Evolutionary conservation across 2,113 vertebrate genomes (phyloP).

Genomic region (Rhodinocichla rosea): DNA sequence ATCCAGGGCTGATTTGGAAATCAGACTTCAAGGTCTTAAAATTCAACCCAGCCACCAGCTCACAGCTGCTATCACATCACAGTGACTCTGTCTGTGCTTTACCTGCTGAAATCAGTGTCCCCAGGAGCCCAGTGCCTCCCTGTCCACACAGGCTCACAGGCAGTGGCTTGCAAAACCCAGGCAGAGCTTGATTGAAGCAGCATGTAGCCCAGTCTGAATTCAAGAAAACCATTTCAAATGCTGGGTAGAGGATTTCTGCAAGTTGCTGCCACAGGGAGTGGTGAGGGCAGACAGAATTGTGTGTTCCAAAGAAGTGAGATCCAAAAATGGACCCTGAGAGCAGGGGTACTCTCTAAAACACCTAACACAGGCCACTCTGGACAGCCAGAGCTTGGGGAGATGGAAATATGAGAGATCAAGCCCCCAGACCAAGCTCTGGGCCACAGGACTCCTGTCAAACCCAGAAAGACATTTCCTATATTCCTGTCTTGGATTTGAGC

Average conservation of each 20-base stretch:
- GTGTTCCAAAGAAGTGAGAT: neutral
- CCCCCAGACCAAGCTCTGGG: neutral
- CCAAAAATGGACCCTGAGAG: neutral
- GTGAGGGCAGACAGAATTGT: neutral
- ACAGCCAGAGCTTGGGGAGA: neutral
- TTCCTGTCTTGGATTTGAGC: neutral
- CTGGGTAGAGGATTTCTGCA: neutral
- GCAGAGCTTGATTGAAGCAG: neutral
- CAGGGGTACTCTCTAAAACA: fast-evolving
- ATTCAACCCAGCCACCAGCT: neutral
- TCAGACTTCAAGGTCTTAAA: neutral
- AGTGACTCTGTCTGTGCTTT: neutral
- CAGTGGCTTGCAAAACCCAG: fast-evolving
- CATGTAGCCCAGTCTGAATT: fast-evolving
- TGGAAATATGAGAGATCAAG: neutral
- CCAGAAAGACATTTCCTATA: neutral
- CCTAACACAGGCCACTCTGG: neutral
- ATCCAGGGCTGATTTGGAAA: neutral
- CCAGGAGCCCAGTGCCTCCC: fast-evolving
- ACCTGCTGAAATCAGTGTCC: neutral
- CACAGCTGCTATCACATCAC: neutral
- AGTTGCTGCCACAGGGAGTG: fast-evolving
- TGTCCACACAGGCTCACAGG: neutral
- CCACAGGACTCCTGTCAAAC: neutral
- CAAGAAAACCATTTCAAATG: fast-evolving